A percentile compares a stretch with the other conserved stretches of the same genome.
phyloP scores from a whole-genome alignment of 2,888 invertebrate genomes.

The Metopia argyrocephala region DNA sequence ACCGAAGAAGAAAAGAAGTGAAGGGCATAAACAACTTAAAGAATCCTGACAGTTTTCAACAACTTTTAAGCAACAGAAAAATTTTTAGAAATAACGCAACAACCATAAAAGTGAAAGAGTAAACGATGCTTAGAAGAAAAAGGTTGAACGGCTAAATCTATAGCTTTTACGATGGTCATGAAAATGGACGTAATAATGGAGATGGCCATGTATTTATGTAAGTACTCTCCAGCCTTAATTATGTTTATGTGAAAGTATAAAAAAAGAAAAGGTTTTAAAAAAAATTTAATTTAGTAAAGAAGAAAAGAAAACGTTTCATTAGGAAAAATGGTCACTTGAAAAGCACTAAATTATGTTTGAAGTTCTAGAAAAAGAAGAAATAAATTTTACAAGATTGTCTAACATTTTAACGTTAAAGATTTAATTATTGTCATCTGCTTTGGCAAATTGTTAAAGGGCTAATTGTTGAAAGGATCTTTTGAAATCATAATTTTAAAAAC shows the following conservation, averaged over 20 bases:
- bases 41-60: slow-evolving; percentile 42
- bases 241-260: slow-evolving; percentile 29
- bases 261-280: background rate
- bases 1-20: slow-evolving; percentile 18
- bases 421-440: slow-evolving; percentile 26
- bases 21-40: slow-evolving; percentile 10
- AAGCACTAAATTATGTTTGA: too few relatives aligned
- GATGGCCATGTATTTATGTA: slow-evolving; percentile 33
- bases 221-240: slow-evolving; percentile 39
- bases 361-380: background rate
- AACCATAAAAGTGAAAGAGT: slow-evolving; percentile 5
- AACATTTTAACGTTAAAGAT: slow-evolving; percentile 8
- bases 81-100: slow-evolving; percentile 21
- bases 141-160: slow-evolving; percentile 15
- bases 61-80: slow-evolving; percentile 38
- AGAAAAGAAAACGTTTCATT: background rate
- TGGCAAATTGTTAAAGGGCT: slow-evolving; percentile 26
- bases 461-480: slow-evolving; percentile 47
- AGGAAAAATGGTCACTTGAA: slow-evolving; percentile 15
- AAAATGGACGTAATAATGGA: slow-evolving; percentile 32
- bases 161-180: slow-evolving; percentile 11
- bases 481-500: slow-evolving; percentile 12
- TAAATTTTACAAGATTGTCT: slow-evolving; percentile 17
- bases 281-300: background rate
- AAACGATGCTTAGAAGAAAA: background rate